Evolutionary conservation across 1,140 invertebrate species (phyloP), one percentile per base, ranked within the genome.

Genomic region (Drosophila carrolli): DNA sequence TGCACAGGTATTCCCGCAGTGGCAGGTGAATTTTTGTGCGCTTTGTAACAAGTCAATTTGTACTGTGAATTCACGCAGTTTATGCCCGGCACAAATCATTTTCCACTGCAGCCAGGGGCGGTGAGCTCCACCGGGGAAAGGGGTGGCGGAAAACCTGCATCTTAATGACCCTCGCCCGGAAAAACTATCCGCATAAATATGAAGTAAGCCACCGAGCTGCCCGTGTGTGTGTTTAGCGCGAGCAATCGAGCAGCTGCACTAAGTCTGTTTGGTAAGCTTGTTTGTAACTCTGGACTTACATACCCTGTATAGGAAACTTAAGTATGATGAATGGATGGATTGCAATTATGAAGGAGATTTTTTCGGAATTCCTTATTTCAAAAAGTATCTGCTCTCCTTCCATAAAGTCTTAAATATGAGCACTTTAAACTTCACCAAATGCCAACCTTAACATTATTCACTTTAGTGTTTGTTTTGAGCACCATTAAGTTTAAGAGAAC

Each of bases 41-140:
- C 71, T 57, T 58, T 62, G 78, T 37, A 75, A 57, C 78, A 75
- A 75, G 82, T 78, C 82, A 81, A 85, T 85, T 85, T 86, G 82
- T 78, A 81, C 59, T 55, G 61, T 41, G 67, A 81, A 70, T 77
- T 63, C 73, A 77, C 56, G 54, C 61, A 86, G 74, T 77, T 80
- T 65, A 65, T 68, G 81, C 79, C 43, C 62, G 38, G 50, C 59
- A 88, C 78, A 86, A 82, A 88, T 86, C 75, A 88, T 78, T 78
- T 81, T 48, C 41, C 44, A 40, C 60, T 51, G 48, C 47, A 32
- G 46, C 44, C 56, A n/a, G 5, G 32, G 14, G 14, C 32, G 11
- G 6, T 14, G 1, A 8, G 29, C 29, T 32, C n/a, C 38, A 2
- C 23, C 2, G 32, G n/a, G 27, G 14, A 53, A 32, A 32, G 29